Conservation (phyloP, 92 coral and sea anemone species). For the Diadumene lineata region DNA sequence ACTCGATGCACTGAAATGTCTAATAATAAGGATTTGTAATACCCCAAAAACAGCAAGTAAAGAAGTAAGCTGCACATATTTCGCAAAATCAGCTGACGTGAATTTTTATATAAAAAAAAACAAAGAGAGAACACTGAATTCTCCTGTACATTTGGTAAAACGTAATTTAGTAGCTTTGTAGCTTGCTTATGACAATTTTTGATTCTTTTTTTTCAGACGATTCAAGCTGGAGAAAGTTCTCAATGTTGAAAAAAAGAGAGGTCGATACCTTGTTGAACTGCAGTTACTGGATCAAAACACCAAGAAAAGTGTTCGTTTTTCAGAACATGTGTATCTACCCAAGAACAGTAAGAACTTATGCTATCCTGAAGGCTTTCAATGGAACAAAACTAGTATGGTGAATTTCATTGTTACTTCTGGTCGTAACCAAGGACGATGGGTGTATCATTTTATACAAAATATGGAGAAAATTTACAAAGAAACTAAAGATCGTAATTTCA, state of each 20-base stretch:
- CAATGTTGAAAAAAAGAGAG: constrained; percentile 78
- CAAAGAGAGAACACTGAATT: too few species aligned
- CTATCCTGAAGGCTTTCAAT: constrained; percentile 67
- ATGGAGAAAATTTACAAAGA: constrained; percentile 65
- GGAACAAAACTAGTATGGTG: constrained; percentile 78
- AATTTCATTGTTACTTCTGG: constrained; percentile 79
- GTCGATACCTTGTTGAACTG: constrained; percentile 77
- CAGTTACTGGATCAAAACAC: constrained; percentile 49
- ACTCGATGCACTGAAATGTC: too few species aligned
- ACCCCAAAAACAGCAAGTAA: too few species aligned
- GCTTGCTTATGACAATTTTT: too few species aligned
- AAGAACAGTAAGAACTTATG: constrained; percentile 49
- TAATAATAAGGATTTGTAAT: too few species aligned
- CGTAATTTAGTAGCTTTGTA: too few species aligned
- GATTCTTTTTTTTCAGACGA: constrained; percentile 36
- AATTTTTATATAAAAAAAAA: too few species aligned
- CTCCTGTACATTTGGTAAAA: too few species aligned
- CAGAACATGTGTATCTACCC: constrained; percentile 74
- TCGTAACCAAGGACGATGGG: constrained; percentile 87
- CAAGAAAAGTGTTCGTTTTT: constrained; percentile 57
- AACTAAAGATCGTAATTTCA: constrained; percentile 71
- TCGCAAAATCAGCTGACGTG: too few species aligned
- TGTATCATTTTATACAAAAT: constrained; percentile 76
- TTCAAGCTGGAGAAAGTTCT: constrained; percentile 49
- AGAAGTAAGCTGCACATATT: too few species aligned